Evolutionary conservation across 2,797 vertebrate species (phyloP).

Genomic region (Morus bassanus): DNA sequence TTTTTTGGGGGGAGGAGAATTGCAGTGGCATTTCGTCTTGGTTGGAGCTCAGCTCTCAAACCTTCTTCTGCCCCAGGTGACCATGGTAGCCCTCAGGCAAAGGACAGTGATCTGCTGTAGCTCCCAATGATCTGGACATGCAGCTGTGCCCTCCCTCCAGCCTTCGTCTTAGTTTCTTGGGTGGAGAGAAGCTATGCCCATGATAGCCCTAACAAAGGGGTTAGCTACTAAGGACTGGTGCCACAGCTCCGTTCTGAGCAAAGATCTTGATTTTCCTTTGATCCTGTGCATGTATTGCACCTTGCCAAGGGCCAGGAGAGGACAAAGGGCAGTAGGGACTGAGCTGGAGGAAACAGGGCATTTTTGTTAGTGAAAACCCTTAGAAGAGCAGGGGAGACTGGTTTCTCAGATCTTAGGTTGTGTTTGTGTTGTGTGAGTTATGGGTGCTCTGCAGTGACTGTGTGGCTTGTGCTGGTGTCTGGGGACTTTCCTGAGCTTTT

Average conservation of each 20-base stretch:
- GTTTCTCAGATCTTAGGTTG: background rate
- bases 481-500: background rate
- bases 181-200: background rate
- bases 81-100: background rate
- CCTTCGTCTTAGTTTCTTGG: background rate
- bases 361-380: background rate
- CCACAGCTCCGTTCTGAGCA: background rate
- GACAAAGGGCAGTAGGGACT: background rate
- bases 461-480: background rate
- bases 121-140: background rate
- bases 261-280: background rate
- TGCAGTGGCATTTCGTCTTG: background rate
- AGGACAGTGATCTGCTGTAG: background rate
- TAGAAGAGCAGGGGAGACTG: background rate
- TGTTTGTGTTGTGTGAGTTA: background rate
- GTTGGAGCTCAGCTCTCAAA: background rate
- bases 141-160: background rate
- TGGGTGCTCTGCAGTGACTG: accelerated
- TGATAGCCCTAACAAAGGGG: accelerated
- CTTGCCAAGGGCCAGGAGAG: background rate
- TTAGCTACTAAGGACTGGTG: background rate
- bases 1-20: background rate
- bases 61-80: background rate
- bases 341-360: background rate
- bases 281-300: background rate